Base-by-base conservation (phyloP, 2,797 vertebrate genomes). In the Scleropages formosus region DNA sequence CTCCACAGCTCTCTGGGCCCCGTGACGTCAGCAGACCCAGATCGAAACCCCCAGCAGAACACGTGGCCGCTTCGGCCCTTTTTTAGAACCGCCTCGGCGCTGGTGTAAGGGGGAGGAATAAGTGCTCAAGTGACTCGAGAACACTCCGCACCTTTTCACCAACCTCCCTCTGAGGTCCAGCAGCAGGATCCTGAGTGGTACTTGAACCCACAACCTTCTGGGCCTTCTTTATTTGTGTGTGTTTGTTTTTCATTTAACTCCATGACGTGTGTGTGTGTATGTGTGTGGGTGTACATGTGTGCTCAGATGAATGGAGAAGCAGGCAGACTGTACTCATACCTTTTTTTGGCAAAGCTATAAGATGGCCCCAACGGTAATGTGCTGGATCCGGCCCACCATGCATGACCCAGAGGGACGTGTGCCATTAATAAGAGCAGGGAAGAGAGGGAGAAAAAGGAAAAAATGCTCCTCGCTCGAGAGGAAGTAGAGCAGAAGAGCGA, bases 391-490 rank as follows among this genome's bases (percentile, higher is more conserved):
- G 70, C 76, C 44, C 64, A 58, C 39, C 78, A 61, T 73, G 49
- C 22, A 59, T 60, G 73, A 78, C 78, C 81, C 44, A 46, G 61
- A 74, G 79, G 47, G 22, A 78, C 77, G 81, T 67, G 46, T 22
- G 77, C 68, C 80, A 82, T 85, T 77, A 82, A 79, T 84, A 82
- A 78, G 73, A 74, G 76, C 82, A 70, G 77, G 64, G 10, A 39
- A 31, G 78, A 62, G 65, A 74, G 63, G 71, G 18, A 20, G 53
- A 66, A 65, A 64, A 64, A 72, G 77, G 53, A 47, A 20, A 18
- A 51, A 39, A 59, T 68, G 47, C 68, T 61, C 76, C 77, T 79
- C 77, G 78, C 70, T 75, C 64, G 73, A 64, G 73, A 76, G 67
- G 47, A 83, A 82, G 69, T 78, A 73, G 78, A 78, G 81, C 78